Base-by-base conservation (phyloP, 2,888 invertebrate genomes). In the Tubulanus polymorphus region DNA sequence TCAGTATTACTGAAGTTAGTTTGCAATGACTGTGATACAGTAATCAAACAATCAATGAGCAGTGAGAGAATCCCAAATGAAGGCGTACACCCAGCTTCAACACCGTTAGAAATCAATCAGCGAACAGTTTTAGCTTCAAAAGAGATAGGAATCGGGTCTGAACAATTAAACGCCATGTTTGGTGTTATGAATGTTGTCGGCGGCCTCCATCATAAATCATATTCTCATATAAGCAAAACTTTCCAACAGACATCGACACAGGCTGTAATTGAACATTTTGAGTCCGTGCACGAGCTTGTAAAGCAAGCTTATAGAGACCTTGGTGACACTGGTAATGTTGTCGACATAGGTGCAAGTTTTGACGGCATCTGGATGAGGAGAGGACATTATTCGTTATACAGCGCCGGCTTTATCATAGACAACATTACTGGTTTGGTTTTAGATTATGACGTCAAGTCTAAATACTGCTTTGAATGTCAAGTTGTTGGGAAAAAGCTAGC, bases 381-480 rank as follows among this genome's bases (percentile, higher is more conserved):
- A 32, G 35, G 35, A 32, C 35, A 32, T n/a, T 12, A 10, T 12
- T 32, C 35, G 10, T 12, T 12, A 32, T 32, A 32, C n/a, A 28
- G 48, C n/a, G 27, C 27, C 6, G 48, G 48, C 15, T 48, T 48
- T 48, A n/a, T 48, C 25, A 48, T 48, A 6, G 48, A 48, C 8
- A 48, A 23, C n/a, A 12, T 48, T 6, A 48, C 25, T 48, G 48
- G 48, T 6, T n/a, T 48, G 27, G n/a, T 48, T 23, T 8, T 48
- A 26, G 48, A 48, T n/a, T 48, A 48, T 32, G 6, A 45, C 12
- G 25, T 52, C 6, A 1, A 27, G 2, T 52, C 10, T 15, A 46
- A 52, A 52, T 52, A 47, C 45, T 52, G 41, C 25, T 20, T 27
- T 25, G 23, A 52, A 28, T 53, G 53, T 18, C 46, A 53, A 27